Percentiles rank a stretch among this genome's conserved stretches.
Evolutionary conservation across 1,140 invertebrate species (phyloP).

Genomic region (Drosophila setifemur): DNA sequence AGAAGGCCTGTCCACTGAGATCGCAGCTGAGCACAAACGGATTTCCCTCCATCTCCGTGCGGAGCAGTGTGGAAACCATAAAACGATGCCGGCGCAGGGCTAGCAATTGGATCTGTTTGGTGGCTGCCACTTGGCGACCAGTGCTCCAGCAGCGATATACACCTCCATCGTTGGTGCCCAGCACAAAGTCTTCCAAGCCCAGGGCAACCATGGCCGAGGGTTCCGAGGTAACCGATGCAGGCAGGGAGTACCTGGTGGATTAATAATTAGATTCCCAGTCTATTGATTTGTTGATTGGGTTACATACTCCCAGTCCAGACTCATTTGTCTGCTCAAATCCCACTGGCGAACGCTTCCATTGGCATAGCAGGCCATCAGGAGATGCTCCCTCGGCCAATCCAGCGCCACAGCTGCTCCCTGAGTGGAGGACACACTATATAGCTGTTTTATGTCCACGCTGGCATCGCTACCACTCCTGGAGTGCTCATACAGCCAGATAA

Average conservation of each 20-base stretch:
- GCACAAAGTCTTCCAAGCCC: slow-evolving; percentile 57
- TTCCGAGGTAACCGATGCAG: slow-evolving; percentile 31
- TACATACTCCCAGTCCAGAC: slow-evolving; percentile 68
- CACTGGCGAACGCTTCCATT: slow-evolving; percentile 68
- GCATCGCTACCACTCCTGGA: slow-evolving; percentile 13
- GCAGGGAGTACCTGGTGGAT: slow-evolving; percentile 43
- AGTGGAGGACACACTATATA: slow-evolving; percentile 42
- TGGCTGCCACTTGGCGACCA: slow-evolving; percentile 22
- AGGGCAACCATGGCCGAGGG: slow-evolving; percentile 57
- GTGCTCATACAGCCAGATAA: slow-evolving; percentile 64
- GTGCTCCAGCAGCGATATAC: slow-evolving; percentile 65
- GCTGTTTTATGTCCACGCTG: slow-evolving; percentile 54
- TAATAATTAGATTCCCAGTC: no score
- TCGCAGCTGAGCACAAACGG: slow-evolving; percentile 70
- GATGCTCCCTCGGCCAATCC: slow-evolving; percentile 65
- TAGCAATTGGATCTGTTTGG: slow-evolving; percentile 53
- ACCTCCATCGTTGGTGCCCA: slow-evolving; percentile 67
- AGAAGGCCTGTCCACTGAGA: slow-evolving; percentile 72
- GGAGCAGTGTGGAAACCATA: slow-evolving; percentile 60
- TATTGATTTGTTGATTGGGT: no score
- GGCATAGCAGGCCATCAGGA: slow-evolving; percentile 64
- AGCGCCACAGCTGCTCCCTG: slow-evolving; percentile 68
- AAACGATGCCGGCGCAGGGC: slow-evolving; percentile 63
- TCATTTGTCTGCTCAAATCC: slow-evolving; percentile 56
- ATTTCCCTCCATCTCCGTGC: slow-evolving; percentile 34